Base-by-base conservation (phyloP, 1,140 invertebrate genomes). In the Bombus waltoni region DNA sequence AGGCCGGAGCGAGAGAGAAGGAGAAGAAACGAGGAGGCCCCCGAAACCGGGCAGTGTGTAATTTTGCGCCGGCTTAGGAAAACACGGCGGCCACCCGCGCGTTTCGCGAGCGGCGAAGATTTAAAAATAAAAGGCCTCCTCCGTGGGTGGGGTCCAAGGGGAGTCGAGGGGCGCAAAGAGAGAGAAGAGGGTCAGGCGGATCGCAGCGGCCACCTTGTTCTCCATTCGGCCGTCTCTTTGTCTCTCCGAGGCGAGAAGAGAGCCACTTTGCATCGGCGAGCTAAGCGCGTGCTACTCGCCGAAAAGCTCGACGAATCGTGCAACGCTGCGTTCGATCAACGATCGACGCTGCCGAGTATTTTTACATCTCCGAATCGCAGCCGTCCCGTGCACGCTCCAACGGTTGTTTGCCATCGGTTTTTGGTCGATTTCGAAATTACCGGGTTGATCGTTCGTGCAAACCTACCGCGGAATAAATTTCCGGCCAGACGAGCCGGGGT, bases 51-150 rank as follows among this genome's bases (percentile, higher is more conserved):
- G 92, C 93, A 95, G 95, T 95, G 95, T 95, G 95, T 95, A 95
- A 95, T 95, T 95, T 95, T 95, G 94, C 95, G 94, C 94, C 94
- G 94, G 93, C 94, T 95, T 95, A 95, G 94, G 94, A 95, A 95
- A 95, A 95, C 94, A 95, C 94, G 94, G 88, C 92, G 94, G 94
- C 95, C 94, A 95, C 95, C 95, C 95, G 94, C 94, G 94, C 94
- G 93, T 94, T 94, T 95, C 93, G 92, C 92, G 92, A 94, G 93
- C 94, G 93, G 91, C 81, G 72, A 68, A 88, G 90, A 94, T 95
- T 95, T 94, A 94, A 94, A 95, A 95, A 94, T 95, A 95, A 94
- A 94, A 92, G 91, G 88, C 84, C 81, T 77, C 57, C 74, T 25
- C 32, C 40, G 57, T 32, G 71, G 44, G 38, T 32, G 68, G 18